A percentile compares a stretch with the other conserved stretches of the same genome.
Evolutionary conservation across 2,888 invertebrate species (phyloP).

Genomic region (Mythimna vitellina): DNA sequence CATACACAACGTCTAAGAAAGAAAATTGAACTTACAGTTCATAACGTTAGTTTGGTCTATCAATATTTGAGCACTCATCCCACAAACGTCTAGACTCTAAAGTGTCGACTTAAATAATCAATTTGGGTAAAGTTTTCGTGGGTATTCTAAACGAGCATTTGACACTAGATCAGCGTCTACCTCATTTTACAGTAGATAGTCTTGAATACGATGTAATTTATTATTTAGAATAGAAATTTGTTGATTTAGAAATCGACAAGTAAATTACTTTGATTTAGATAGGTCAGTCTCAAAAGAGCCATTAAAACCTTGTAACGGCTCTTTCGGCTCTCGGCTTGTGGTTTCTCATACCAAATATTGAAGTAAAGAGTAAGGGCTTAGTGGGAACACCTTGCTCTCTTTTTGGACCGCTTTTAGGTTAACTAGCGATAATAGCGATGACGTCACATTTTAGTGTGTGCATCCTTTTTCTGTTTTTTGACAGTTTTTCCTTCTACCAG

Average conservation of each 20-base stretch:
- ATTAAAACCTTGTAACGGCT: neutral
- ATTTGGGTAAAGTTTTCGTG: conserved; percentile 30
- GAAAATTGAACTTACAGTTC: conserved; percentile 29
- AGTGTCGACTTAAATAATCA: conserved; percentile 36
- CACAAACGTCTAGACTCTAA: conserved; percentile 41
- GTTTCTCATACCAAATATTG: too few species aligned
- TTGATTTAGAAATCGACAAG: conserved; percentile 26
- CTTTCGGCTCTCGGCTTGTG: too few species aligned
- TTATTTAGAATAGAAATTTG: conserved; percentile 20
- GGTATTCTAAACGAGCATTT: conserved; percentile 12
- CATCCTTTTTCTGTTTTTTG: too few species aligned
- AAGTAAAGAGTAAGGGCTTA: too few species aligned
- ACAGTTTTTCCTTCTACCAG: too few species aligned
- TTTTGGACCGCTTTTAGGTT: too few species aligned
- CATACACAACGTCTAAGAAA: neutral
- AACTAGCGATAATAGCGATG: too few species aligned
- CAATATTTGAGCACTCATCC: conserved; percentile 47
- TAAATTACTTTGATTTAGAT: conserved; percentile 25
- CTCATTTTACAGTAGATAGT: conserved; percentile 8
- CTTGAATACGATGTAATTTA: conserved; percentile 28
- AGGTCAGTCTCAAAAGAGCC: neutral
- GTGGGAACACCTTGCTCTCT: too few species aligned
- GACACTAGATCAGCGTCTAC: conserved; percentile 25
- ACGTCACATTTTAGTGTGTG: too few species aligned
- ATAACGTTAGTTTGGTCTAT: conserved; percentile 19